A percentile compares a stretch with the other conserved stretches of the same genome.
phyloP scores from a whole-genome alignment of 2,113 vertebrate genomes.

The Ictalurus furcatus region DNA sequence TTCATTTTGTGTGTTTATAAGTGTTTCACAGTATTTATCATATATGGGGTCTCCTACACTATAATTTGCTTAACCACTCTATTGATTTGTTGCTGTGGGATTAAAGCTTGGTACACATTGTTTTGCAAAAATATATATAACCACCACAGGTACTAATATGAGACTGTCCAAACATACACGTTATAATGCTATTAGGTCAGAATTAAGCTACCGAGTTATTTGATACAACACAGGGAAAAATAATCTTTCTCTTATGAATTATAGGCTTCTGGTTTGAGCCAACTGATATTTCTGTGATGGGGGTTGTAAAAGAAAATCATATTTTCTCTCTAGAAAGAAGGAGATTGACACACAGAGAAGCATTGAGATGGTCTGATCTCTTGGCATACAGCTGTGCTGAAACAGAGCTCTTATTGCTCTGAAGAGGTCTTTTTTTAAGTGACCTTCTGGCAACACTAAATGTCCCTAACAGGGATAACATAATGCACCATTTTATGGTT shows the following conservation, averaged over 20 bases:
- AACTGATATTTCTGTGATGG: conserved; percentile 33
- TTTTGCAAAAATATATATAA: not conserved
- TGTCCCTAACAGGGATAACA: conserved; percentile 70
- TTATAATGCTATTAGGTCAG: conserved; percentile 25
- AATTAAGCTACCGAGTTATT: conserved; percentile 28
- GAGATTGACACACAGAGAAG: conserved; percentile 60
- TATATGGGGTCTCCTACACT: conserved; percentile 9
- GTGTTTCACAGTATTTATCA: conserved; percentile 26
- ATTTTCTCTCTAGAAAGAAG: conserved; percentile 30
- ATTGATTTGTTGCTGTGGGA: conserved; percentile 23
- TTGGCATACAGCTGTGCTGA: conserved; percentile 67
- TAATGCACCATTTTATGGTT: conserved; percentile 74
- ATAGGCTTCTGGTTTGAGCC: conserved; percentile 20
- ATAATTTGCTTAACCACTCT: conserved; percentile 6
- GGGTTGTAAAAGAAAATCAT: conserved; percentile 8
- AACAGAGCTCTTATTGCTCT: conserved; percentile 70
- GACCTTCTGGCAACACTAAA: conserved; percentile 71
- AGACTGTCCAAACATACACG: conserved; percentile 34
- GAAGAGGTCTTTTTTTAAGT: conserved; percentile 57
- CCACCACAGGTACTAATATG: conserved; percentile 7
- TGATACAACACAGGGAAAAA: conserved; percentile 37
- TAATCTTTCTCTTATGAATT: conserved; percentile 43
- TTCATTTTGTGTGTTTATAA: conserved; percentile 19
- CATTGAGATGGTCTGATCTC: conserved; percentile 60
- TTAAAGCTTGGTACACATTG: conserved; percentile 1